Evolutionary conservation across 2,888 invertebrate species (phyloP).

Genomic region (Eurytoma californica): DNA sequence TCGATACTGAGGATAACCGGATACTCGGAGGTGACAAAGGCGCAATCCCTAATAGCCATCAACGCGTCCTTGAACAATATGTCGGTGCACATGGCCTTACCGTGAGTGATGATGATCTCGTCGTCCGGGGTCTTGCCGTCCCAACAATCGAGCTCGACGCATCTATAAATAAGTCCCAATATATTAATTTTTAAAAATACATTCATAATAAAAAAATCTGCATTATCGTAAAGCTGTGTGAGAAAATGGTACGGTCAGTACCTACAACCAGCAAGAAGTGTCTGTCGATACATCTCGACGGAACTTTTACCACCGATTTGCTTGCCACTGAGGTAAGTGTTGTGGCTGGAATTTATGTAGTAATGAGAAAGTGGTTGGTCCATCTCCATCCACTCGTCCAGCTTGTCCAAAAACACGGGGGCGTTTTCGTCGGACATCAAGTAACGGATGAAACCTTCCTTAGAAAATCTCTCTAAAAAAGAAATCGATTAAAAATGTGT

Average conservation of each 20-base stretch:
- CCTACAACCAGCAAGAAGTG: slow-evolving; percentile 73
- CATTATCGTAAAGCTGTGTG: neutral
- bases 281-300: slow-evolving; percentile 81
- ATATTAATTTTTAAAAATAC: neutral
- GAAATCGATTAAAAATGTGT: neutral
- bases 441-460: slow-evolving; percentile 82
- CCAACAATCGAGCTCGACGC: slow-evolving; percentile 84
- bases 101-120: slow-evolving; percentile 85
- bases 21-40: slow-evolving; percentile 82
- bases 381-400: slow-evolving; percentile 82
- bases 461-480: slow-evolving; percentile 75
- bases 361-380: slow-evolving; percentile 84
- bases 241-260: slow-evolving; percentile 37
- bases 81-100: slow-evolving; percentile 86
- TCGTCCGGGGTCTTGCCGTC: slow-evolving; percentile 82
- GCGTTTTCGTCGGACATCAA: slow-evolving; percentile 85
- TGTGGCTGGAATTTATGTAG: slow-evolving; percentile 83
- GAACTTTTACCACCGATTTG: slow-evolving; percentile 83
- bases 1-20: slow-evolving; percentile 84
- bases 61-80: slow-evolving; percentile 81
- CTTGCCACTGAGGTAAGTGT: slow-evolving; percentile 80
- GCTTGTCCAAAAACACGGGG: slow-evolving; percentile 82
- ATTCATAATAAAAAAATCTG: neutral
- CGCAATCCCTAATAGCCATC: slow-evolving; percentile 81
- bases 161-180: slow-evolving; percentile 72